Conservation (phyloP, 2,113 vertebrate species). For the Bubo scandiacus region DNA sequence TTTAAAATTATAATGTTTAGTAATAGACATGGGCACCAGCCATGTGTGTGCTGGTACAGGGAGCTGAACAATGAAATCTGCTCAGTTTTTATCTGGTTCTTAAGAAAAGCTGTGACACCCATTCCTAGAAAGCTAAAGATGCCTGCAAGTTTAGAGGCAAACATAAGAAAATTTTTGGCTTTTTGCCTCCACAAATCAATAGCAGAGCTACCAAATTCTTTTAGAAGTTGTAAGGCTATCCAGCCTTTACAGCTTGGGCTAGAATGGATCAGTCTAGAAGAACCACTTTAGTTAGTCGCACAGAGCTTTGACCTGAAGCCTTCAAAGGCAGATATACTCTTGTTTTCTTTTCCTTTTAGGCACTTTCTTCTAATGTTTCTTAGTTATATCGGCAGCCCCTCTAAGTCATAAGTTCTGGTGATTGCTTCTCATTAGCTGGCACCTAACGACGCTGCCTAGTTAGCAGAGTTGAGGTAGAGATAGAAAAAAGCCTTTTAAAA, state of each 20-base stretch:
- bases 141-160: not conserved
- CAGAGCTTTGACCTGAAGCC: not conserved
- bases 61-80: not conserved
- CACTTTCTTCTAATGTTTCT: not conserved
- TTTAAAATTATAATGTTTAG: not conserved
- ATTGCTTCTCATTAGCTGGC: not conserved
- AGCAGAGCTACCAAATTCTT: not conserved
- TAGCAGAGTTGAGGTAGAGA: not conserved
- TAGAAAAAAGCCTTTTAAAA: not conserved
- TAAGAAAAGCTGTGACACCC: not conserved
- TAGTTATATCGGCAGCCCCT: not conserved
- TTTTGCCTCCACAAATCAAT: not conserved
- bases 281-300: not conserved
- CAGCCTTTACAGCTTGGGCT: not conserved
- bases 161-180: not conserved
- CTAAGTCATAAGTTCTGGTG: not conserved
- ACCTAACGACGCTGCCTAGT: not conserved
- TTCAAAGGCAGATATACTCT: not conserved
- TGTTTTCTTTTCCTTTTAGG: not conserved
- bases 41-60: not conserved
- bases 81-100: not conserved
- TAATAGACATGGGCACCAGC: not conserved
- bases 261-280: not conserved
- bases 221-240: not conserved
- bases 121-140: conserved; percentile 18